Percentiles rank a stretch among this genome's conserved stretches.
Evolutionary conservation across 1,140 invertebrate species (phyloP).

Genomic region (Brachionus asplanchnoidis): DNA sequence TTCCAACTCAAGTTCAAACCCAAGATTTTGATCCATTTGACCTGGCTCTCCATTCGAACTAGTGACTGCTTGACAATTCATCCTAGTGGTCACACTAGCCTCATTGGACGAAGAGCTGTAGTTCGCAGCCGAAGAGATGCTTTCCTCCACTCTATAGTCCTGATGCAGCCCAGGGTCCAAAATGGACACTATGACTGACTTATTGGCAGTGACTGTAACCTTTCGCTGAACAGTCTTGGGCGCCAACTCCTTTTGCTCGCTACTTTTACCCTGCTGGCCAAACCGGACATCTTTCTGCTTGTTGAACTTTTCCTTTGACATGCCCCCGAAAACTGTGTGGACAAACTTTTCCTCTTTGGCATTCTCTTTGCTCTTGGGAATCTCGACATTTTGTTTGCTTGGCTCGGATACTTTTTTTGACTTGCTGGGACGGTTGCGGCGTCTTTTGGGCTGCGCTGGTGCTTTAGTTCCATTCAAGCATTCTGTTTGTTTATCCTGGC

Average conservation of each 20-base stretch:
- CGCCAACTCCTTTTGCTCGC: not conserved
- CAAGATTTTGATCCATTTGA: not conserved
- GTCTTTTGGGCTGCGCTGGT: not conserved
- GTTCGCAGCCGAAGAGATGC: not conserved
- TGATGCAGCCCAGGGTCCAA: not conserved
- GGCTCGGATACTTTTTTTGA: not conserved
- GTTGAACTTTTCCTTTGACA: slow-evolving; percentile 23
- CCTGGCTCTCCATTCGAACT: not conserved
- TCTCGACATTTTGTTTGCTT: not conserved
- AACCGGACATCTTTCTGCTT: slow-evolving; percentile 4
- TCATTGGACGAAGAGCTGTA: not conserved
- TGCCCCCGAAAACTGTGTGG: slow-evolving; percentile 26
- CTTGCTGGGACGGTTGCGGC: not conserved
- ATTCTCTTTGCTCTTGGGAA: not conserved
- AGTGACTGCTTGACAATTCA: not conserved
- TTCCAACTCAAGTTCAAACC: slow-evolving; percentile 45
- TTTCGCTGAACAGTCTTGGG: not conserved
- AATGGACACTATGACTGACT: slow-evolving; percentile 32
- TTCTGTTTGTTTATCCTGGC: not conserved
- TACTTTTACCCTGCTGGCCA: not conserved
- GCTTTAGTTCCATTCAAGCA: not conserved
- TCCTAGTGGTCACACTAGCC: not conserved
- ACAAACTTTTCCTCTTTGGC: slow-evolving; percentile 10
- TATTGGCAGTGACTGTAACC: not conserved
- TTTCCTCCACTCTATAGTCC: not conserved